These are phyloP conservation scores for Microchrysa polita DNA, from an alignment of 2,888 invertebrate genomes.

Conservation along the genomic window DNA sequence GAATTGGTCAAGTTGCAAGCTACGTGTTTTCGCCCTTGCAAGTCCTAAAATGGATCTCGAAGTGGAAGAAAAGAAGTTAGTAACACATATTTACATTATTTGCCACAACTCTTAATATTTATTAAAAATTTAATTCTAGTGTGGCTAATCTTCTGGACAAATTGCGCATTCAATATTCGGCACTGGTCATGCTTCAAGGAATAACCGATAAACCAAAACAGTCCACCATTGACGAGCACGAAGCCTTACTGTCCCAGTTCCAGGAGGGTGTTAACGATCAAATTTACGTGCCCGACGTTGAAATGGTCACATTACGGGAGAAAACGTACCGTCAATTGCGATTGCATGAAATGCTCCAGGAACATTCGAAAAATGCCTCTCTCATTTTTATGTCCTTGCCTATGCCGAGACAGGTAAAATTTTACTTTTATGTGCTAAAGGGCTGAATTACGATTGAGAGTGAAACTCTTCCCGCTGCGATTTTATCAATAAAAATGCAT, in stretches of 20 bases:
- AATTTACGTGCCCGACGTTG: slow-evolving; percentile 75
- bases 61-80: slow-evolving; percentile 86
- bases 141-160: slow-evolving; percentile 93
- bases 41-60: slow-evolving; percentile 81
- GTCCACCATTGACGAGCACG: slow-evolving; percentile 78
- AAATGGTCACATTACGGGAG: slow-evolving; percentile 78
- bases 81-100: slow-evolving; percentile 45
- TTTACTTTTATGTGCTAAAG: background rate
- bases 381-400: slow-evolving; percentile 96
- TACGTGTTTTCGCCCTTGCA: slow-evolving; percentile 84
- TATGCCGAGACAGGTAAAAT: slow-evolving; percentile 83
- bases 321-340: slow-evolving; percentile 92
- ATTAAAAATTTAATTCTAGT: slow-evolving; percentile 65
- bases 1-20: slow-evolving; percentile 79
- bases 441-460: too few species aligned
- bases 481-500: too few species aligned
- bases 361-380: slow-evolving; percentile 87
- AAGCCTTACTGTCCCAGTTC: slow-evolving; percentile 76
- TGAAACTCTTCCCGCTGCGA: too few species aligned
- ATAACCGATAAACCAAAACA: slow-evolving; percentile 83
- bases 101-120: too few species aligned
- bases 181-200: slow-evolving; percentile 90
- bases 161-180: slow-evolving; percentile 93
- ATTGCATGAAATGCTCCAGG: slow-evolving; percentile 85
- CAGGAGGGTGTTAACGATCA: slow-evolving; percentile 62